Base-by-base conservation (phyloP, 2,113 vertebrate genomes). In the Gymnocephalus cernua region DNA sequence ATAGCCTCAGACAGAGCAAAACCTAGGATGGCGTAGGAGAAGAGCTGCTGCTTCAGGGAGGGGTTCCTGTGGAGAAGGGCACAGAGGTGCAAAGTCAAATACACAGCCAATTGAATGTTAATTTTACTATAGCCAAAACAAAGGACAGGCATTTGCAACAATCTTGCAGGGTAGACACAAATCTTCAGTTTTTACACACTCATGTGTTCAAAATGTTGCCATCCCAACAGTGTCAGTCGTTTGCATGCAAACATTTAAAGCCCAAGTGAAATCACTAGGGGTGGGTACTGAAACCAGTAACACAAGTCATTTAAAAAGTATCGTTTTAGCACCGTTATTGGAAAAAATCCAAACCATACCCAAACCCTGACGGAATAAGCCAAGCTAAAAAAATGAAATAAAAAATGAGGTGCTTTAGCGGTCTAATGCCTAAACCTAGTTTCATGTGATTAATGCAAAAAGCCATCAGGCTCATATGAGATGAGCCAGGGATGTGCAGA, bases 31-130 rank as follows among this genome's bases (percentile, higher is more conserved):
- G 95, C 95, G 0, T 96, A 96, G 50, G 95, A 96, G 89, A 96
- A 96, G 48, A 95, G 95, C 92, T 96, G 95, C 89, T 96, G 95
- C 87, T 96, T 96, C 91, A 96, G 89, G 58, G 95, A 96, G 47
- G 95, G 95, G 91, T 96, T 96, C 91, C 95, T 96, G 92, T 56
- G 53, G 73, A 19, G 45, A 50, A 27, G 3, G 38, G 1, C 3
- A 66, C 0, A 78, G 1, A 69, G 23, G 7, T 0, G 21, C 5
- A 54, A 3, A 9, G 74, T 67, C 18, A 45, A 10, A 54, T 11
- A 25, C 3, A 27, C 21, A 3, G 9, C 9, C 16, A 7, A 63
- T 27, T 21, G 35, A 25, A 62, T 2, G 19, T 16, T 11, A 6
- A 50, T 11, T 23, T 48, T 6, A 45, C 1, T 4, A 29, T 10